phyloP scores from a whole-genome alignment of 2,888 invertebrate genomes.

The Drosophila neotestacea region DNA sequence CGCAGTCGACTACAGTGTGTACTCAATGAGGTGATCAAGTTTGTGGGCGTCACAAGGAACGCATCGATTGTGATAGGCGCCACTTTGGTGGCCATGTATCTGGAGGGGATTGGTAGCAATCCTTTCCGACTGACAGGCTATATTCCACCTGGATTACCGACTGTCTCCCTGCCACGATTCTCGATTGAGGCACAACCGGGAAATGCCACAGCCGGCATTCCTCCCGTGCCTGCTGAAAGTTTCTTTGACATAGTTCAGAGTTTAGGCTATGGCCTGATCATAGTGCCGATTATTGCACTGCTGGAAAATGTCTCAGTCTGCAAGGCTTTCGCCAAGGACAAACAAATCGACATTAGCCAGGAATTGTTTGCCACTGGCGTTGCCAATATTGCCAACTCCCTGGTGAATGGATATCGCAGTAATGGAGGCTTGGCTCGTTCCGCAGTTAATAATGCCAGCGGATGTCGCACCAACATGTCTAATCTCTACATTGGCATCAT shows the following conservation, averaged over 20 bases:
- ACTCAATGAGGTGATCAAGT: conserved; percentile 89
- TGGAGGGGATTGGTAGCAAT: conserved; percentile 86
- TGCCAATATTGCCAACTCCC: conserved; percentile 91
- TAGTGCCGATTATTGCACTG: conserved; percentile 93
- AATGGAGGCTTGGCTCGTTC: conserved; percentile 93
- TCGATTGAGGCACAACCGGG: conserved; percentile 85
- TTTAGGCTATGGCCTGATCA: conserved; percentile 93
- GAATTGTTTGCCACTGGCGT: conserved; percentile 94
- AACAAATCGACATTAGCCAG: conserved; percentile 94
- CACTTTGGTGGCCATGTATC: conserved; percentile 88
- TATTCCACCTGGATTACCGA: conserved; percentile 91
- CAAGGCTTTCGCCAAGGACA: conserved; percentile 88
- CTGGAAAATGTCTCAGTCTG: conserved; percentile 93
- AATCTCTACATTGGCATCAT: conserved; percentile 92
- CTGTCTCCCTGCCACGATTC: conserved; percentile 88
- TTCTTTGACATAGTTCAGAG: conserved; percentile 91
- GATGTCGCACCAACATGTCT: conserved; percentile 93
- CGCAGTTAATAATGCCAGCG: conserved; percentile 95
- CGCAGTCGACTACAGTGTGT: conserved; percentile 85
- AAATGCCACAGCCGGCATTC: conserved; percentile 72
- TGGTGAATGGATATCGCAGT: conserved; percentile 93
- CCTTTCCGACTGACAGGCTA: conserved; percentile 89
- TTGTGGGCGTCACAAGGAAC: conserved; percentile 92
- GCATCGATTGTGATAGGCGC: conserved; percentile 91
- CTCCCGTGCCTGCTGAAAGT: conserved; percentile 62